Evolutionary conservation across 2,797 vertebrate genomes (phyloP).

Genomic region (Hypotaenidia philippensis): DNA sequence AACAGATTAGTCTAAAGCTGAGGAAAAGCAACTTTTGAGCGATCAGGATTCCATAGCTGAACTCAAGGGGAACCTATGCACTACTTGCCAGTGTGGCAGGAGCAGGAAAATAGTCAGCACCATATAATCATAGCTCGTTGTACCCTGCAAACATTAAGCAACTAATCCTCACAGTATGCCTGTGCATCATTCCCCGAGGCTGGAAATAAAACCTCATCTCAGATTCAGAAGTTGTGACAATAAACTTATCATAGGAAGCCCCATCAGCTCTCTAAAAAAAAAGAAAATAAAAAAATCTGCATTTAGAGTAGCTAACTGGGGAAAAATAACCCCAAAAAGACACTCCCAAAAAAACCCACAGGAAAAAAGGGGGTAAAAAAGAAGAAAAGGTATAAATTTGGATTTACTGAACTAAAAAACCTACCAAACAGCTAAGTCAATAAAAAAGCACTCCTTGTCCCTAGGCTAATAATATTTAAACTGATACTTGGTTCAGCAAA

Average conservation of each 20-base stretch:
- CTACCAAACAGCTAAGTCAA: not conserved
- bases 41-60: not conserved
- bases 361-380: not conserved
- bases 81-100: not conserved
- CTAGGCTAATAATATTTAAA: not conserved
- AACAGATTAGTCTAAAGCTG: not conserved
- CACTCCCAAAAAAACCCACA: too few species aligned
- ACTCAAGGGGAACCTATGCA: not conserved
- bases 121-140: not conserved
- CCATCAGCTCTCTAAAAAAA: not conserved
- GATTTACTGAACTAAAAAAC: not conserved
- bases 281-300: not conserved
- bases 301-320: not conserved
- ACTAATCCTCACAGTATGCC: not conserved
- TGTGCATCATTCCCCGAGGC: not conserved
- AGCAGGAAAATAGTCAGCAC: not conserved
- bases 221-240: not conserved
- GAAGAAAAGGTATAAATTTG: not conserved
- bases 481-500: not conserved
- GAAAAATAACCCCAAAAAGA: not conserved
- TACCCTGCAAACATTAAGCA: not conserved
- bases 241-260: not conserved
- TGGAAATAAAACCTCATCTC: not conserved
- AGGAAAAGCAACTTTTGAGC: not conserved
- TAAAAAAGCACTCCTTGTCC: not conserved